phyloP scores from a whole-genome alignment of 2,888 invertebrate genomes.

The Teleiodes luculella region DNA sequence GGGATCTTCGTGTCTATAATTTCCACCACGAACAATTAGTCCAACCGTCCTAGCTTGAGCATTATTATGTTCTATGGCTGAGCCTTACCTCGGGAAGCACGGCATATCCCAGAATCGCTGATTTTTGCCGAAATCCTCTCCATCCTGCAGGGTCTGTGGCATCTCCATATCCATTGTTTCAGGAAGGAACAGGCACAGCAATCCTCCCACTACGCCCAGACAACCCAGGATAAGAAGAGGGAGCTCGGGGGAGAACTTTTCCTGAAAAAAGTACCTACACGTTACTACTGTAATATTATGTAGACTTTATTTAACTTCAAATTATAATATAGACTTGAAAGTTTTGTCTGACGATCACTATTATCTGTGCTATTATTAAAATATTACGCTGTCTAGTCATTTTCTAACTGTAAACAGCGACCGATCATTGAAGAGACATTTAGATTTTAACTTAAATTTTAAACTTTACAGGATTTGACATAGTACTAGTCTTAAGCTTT shows the following conservation, averaged over 20 bases:
- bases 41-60: neutral
- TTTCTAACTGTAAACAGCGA: too few relatives aligned
- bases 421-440: too few relatives aligned
- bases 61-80: too few relatives aligned
- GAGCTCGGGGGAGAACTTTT: slow-evolving; percentile 83
- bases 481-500: too few relatives aligned
- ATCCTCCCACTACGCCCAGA: slow-evolving; percentile 85
- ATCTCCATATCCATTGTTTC: slow-evolving; percentile 92
- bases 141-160: slow-evolving; percentile 91
- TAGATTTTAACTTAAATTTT: too few relatives aligned
- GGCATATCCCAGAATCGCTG: slow-evolving; percentile 91
- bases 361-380: too few relatives aligned
- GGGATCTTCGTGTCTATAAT: too few relatives aligned
- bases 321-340: neutral
- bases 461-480: too few relatives aligned
- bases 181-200: slow-evolving; percentile 87
- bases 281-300: neutral
- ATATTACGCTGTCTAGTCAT: too few relatives aligned
- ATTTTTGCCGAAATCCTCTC: slow-evolving; percentile 89
- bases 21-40: too few relatives aligned
- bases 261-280: slow-evolving; percentile 56
- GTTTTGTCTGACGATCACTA: too few relatives aligned
- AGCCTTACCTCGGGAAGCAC: slow-evolving; percentile 81
- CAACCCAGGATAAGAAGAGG: slow-evolving; percentile 89
- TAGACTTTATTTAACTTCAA: neutral